A percentile compares a stretch with the other conserved stretches of the same genome.
Conservation (phyloP, 1,140 invertebrate species). For the Papilio xuthus region DNA sequence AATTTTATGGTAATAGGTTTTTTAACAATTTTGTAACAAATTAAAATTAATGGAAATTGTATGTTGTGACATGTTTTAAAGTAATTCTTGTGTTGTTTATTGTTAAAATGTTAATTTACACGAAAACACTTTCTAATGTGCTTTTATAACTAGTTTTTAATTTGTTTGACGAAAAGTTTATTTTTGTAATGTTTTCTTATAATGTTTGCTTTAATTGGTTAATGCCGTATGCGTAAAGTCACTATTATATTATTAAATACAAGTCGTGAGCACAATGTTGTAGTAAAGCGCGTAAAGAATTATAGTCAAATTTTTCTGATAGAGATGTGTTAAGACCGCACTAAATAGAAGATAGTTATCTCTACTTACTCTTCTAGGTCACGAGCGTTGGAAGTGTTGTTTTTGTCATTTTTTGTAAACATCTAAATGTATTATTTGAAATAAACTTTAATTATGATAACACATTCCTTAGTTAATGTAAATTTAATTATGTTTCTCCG, state of each 20-base stretch:
- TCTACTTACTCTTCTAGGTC: no score
- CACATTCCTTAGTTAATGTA: neutral
- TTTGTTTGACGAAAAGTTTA: neutral
- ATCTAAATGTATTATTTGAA: no score
- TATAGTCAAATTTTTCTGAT: no score
- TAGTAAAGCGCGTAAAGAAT: no score
- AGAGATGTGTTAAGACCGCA: no score
- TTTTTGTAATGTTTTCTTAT: neutral
- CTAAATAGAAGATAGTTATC: no score
- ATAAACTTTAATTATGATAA: neutral
- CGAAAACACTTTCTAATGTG: neutral
- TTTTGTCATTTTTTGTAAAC: no score
- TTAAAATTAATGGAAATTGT: neutral
- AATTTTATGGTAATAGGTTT: slow-evolving; percentile 7
- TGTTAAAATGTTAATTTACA: neutral
- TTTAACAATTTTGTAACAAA: neutral
- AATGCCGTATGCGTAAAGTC: no score
- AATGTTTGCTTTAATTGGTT: neutral
- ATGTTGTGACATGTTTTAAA: slow-evolving; percentile 10
- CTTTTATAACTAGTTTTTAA: neutral
- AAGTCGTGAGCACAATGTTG: no score
- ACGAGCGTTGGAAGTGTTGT: no score
- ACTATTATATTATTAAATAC: no score
- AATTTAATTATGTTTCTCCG: neutral
- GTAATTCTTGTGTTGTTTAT: neutral